These are phyloP conservation scores for Pardalotus punctatus DNA, from an alignment of 2,113 vertebrate species.

Conservation along the genomic window DNA sequence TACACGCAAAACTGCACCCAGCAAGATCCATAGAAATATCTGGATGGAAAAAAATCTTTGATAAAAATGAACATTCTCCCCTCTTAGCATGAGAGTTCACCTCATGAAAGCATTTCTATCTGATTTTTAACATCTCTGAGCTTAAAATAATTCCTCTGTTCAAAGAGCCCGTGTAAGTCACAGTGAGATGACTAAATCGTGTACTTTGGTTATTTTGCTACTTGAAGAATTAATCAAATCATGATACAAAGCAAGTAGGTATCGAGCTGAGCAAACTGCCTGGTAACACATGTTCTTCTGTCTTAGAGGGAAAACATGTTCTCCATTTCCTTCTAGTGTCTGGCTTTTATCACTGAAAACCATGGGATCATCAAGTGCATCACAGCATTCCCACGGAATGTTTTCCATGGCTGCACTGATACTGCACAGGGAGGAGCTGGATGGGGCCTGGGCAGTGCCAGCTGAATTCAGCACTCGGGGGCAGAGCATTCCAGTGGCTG, in stretches of 20 bases:
- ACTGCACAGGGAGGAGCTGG: not conserved
- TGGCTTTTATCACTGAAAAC: not conserved
- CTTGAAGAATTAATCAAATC: not conserved
- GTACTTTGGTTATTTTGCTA: not conserved
- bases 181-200: not conserved
- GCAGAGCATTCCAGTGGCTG: not conserved
- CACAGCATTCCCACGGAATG: not conserved
- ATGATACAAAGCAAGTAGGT: not conserved
- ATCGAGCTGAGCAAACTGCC: not conserved
- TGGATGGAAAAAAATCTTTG: not conserved
- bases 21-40: not conserved
- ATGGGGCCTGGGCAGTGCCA: not conserved
- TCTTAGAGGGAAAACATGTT: not conserved
- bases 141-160: not conserved
- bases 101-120: not conserved
- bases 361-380: not conserved
- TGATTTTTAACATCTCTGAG: not conserved
- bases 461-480: not conserved
- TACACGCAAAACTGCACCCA: accelerated
- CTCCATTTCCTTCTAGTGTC: not conserved
- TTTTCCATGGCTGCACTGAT: not conserved
- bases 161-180: not conserved
- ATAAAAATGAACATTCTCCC: not conserved
- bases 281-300: not conserved
- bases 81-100: not conserved